Evolutionary conservation across 2,113 vertebrate species (phyloP).

Genomic region (Hyaena hyaena): DNA sequence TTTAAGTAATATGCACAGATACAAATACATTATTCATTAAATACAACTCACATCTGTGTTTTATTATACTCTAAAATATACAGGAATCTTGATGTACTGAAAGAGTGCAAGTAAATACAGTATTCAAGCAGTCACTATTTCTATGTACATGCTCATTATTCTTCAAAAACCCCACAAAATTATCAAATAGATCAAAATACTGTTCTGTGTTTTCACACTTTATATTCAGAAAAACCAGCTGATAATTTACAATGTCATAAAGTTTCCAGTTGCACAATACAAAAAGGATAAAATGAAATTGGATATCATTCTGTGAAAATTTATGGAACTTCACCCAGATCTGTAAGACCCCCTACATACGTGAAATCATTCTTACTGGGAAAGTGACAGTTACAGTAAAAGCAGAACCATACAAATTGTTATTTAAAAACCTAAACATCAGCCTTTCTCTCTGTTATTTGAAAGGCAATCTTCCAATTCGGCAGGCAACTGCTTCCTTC

Average conservation of each 20-base stretch:
- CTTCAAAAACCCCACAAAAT: constrained; percentile 91
- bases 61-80: constrained; percentile 99
- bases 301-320: constrained; percentile 83
- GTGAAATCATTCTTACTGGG: constrained; percentile 81
- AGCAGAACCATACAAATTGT: constrained; percentile 83
- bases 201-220: constrained; percentile 88
- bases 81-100: constrained; percentile 96
- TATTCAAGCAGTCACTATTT: constrained; percentile 94
- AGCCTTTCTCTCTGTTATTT: constrained; percentile 52
- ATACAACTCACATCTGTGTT: constrained; percentile 94
- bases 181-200: constrained; percentile 92
- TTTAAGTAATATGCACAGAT: constrained; percentile 83
- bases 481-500: constrained; percentile 72
- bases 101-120: constrained; percentile 94
- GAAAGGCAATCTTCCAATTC: constrained; percentile 78
- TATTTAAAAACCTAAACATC: constrained; percentile 77
- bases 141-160: constrained; percentile 95
- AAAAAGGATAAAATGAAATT: constrained; percentile 88
- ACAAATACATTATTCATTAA: constrained; percentile 91
- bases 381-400: constrained; percentile 84
- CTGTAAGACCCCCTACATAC: constrained; percentile 84
- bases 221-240: constrained; percentile 92
- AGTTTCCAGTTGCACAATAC: constrained; percentile 94
- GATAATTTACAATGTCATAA: constrained; percentile 92
- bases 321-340: constrained; percentile 86